These are phyloP conservation scores for Zaprionus ornatus DNA, from an alignment of 1,140 invertebrate genomes.

Conservation along the genomic window DNA sequence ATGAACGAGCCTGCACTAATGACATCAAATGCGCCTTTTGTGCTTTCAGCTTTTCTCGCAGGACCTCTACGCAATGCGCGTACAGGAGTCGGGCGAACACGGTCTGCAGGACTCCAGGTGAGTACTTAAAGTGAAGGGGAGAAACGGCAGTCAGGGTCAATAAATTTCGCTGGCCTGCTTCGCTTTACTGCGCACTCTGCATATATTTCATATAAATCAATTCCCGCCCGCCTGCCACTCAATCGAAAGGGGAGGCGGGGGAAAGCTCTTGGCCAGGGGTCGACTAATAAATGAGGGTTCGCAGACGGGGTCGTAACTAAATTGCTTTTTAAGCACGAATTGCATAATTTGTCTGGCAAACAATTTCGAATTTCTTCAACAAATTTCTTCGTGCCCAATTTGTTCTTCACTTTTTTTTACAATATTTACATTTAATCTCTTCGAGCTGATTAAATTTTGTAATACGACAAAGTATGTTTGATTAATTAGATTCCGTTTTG, in stretches of 20 bases:
- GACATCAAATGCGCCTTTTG: constrained; percentile 57
- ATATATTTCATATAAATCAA: constrained; percentile 79
- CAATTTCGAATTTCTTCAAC: constrained; percentile 26
- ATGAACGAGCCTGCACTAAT: constrained; percentile 59
- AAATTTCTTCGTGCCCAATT: not conserved
- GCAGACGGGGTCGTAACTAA: constrained; percentile 39
- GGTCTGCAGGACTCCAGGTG: constrained; percentile 86
- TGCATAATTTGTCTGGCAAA: constrained; percentile 58
- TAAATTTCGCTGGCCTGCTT: constrained; percentile 47
- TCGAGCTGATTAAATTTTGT: constrained; percentile 21
- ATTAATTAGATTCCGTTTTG: constrained; percentile 21
- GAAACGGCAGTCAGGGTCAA: constrained; percentile 34
- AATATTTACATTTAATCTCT: not conserved
- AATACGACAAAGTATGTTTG: not conserved
- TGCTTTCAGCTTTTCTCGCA: constrained; percentile 88
- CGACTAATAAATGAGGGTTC: constrained; percentile 30
- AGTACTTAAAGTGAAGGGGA: constrained; percentile 32
- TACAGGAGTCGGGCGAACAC: constrained; percentile 87
- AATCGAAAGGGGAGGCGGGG: constrained; percentile 28
- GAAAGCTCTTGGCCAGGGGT: not conserved
- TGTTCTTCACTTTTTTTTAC: not conserved
- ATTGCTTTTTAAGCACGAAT: constrained; percentile 76
- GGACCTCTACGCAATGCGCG: constrained; percentile 90
- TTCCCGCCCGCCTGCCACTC: constrained; percentile 44
- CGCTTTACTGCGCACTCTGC: constrained; percentile 44